These are phyloP conservation scores for Eriocheir sinensis DNA, from an alignment of 1,140 invertebrate species.

Conservation along the genomic window DNA sequence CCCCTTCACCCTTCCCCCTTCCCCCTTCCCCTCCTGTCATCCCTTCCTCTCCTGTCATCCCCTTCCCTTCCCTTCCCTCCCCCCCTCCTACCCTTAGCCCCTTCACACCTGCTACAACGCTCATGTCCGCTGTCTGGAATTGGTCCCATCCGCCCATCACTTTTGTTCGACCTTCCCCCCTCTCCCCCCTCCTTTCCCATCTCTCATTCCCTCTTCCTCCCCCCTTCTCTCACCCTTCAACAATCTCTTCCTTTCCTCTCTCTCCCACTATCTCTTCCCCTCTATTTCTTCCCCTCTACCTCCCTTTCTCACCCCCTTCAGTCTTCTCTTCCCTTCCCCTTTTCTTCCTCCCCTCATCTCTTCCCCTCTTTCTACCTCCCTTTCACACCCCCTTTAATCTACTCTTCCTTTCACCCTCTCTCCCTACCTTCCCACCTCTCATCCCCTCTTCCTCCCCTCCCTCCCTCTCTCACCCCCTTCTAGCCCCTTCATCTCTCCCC, in stretches of 20 bases:
- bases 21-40: neutral
- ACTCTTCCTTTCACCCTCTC: too few relatives aligned
- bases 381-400: too few relatives aligned
- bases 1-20: neutral
- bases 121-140: neutral
- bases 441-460: too few relatives aligned
- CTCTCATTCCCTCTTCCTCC: neutral
- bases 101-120: neutral
- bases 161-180: neutral
- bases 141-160: neutral
- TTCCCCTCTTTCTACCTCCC: neutral
- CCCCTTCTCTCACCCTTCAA: neutral
- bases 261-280: too few relatives aligned
- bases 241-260: neutral
- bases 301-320: neutral
- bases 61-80: too few relatives aligned
- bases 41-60: neutral
- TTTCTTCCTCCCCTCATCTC: neutral
- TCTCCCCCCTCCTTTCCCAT: too few relatives aligned
- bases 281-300: too few relatives aligned
- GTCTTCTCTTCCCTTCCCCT: neutral
- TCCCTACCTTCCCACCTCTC: too few relatives aligned
- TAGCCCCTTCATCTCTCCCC: too few relatives aligned
- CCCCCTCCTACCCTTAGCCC: neutral
- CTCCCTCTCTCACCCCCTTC: too few relatives aligned